Base-by-base conservation (phyloP, 1,140 invertebrate genomes). In the Steinernema feltiae region DNA sequence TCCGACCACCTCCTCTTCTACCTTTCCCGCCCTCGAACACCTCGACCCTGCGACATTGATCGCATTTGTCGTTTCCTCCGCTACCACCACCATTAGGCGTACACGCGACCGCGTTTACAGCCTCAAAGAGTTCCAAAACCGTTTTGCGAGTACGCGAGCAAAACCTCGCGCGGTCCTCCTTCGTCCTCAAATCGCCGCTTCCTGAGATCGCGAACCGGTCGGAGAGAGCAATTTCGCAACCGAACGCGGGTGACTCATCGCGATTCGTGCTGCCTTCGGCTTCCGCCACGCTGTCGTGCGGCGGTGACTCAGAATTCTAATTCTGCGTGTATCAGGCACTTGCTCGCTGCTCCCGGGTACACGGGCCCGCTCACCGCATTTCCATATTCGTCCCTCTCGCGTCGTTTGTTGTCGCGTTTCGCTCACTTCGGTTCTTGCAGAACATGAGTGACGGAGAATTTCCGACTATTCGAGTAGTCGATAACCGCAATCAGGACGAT, bases 401-500 rank as follows among this genome's bases (percentile, higher is more conserved):
- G n/a, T n/a, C n/a, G n/a, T n/a, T n/a, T n/a, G n/a, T n/a, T n/a
- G n/a, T n/a, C n/a, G n/a, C 41, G n/a, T 46, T n/a, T 46, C 41
- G 7, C n/a, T 46, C 41, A 7, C n/a, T 46, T 46, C 41, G n/a
- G 41, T 46, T n/a, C 41, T 46, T 46, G 7, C 41, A 46, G 41
- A 46, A 46, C 41, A 46, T 46, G 41, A n/a, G 41, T n/a, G 41
- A 46, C 41, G 41, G 41, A 7, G 41, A 46, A 46, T 12, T 46
- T n/a, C 41, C 41, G n/a, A n/a, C n/a, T 46, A 46, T 46, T n/a
- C 41, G 41, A 7, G 77, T 78, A 21, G 46, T 78, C 12, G 77
- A 78, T n/a, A 78, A 79, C 27, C 69, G 74, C 17, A 32, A 41
- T 30, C 69, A 71, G 1, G 73, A 78, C 70, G 69, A 78, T 12